phyloP scores from a whole-genome alignment of 2,888 invertebrate genomes.

The Drosophila rubida region DNA sequence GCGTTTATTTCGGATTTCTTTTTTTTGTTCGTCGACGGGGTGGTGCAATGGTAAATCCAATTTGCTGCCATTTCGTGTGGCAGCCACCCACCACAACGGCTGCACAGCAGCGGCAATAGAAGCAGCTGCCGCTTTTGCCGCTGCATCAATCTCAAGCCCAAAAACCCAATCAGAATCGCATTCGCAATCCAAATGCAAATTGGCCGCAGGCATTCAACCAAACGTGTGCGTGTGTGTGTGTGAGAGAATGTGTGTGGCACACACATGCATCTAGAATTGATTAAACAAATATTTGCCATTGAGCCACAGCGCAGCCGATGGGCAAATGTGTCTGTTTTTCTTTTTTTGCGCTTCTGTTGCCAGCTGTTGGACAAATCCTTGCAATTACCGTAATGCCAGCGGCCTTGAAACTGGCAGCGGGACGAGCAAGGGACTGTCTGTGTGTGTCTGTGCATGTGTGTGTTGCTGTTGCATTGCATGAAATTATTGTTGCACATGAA shows the following conservation, averaged over 20 bases:
- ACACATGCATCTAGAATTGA: conserved; percentile 59
- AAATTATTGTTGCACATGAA: conserved; percentile 47
- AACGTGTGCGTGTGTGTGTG: conserved; percentile 7
- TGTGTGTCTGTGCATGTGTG: not conserved
- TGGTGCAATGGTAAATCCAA: conserved; percentile 56
- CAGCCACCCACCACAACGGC: conserved; percentile 43
- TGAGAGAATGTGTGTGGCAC: conserved; percentile 12
- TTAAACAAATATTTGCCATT: conserved; percentile 75
- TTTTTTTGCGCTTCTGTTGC: conserved; percentile 1
- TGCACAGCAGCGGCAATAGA: not conserved
- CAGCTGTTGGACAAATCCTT: conserved; percentile 56
- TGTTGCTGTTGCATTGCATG: conserved; percentile 5
- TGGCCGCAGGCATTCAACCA: conserved; percentile 70
- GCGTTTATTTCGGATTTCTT: not conserved
- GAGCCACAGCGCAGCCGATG: conserved; percentile 44
- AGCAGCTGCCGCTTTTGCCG: not conserved
- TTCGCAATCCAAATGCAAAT: conserved; percentile 65
- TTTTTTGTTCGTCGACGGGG: conserved; percentile 4
- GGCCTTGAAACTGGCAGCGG: conserved; percentile 56
- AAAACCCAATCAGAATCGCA: conserved; percentile 50
- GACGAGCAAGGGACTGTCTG: not conserved
- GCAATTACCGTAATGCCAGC: conserved; percentile 75
- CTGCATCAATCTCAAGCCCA: conserved; percentile 15
- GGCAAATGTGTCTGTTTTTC: conserved; percentile 20
- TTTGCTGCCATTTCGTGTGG: conserved; percentile 64